A percentile compares a stretch with the other conserved stretches of the same genome.
phyloP scores from a whole-genome alignment of 2,797 vertebrate species.

The Cyclopterus lumpus region DNA sequence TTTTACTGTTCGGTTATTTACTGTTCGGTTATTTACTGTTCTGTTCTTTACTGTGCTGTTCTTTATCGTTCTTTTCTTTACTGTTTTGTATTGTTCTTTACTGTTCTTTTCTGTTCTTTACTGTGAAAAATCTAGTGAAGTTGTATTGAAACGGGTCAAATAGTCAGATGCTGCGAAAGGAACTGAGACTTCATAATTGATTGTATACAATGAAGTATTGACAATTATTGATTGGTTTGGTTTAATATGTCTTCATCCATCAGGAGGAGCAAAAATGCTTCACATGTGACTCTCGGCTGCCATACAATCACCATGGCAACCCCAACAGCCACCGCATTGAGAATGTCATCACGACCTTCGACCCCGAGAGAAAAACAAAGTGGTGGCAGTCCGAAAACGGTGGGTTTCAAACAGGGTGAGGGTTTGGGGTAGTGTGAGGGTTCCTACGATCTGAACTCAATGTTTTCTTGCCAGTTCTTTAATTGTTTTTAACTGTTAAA shows the following conservation, averaged over 20 bases:
- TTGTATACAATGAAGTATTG: not conserved
- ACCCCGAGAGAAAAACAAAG: constrained; percentile 83
- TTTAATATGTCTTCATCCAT: constrained; percentile 37
- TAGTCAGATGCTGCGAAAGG: not conserved
- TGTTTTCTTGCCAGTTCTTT: not conserved
- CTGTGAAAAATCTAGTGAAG: too few species aligned
- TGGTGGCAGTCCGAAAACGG: constrained; percentile 96
- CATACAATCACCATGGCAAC: constrained; percentile 81
- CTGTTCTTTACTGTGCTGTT: too few species aligned
- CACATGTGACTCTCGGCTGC: constrained; percentile 87
- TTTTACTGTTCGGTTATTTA: too few species aligned
- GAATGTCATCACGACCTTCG: constrained; percentile 88
- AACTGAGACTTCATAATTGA: not conserved
- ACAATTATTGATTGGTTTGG: not conserved
- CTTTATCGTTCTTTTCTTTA: too few species aligned
- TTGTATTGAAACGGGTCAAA: too few species aligned
- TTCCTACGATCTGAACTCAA: not conserved
- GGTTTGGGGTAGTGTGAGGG: too few species aligned
- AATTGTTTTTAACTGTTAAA: not conserved
- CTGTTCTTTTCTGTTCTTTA: too few species aligned
- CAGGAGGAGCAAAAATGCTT: constrained; percentile 92
- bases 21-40: too few species aligned
- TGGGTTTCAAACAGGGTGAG: constrained; percentile 45
- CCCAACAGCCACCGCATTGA: constrained; percentile 87
- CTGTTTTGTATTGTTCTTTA: too few species aligned